These are phyloP conservation scores for Sebastes flavidus DNA, from an alignment of 2,797 vertebrate species.

Conservation along the genomic window DNA sequence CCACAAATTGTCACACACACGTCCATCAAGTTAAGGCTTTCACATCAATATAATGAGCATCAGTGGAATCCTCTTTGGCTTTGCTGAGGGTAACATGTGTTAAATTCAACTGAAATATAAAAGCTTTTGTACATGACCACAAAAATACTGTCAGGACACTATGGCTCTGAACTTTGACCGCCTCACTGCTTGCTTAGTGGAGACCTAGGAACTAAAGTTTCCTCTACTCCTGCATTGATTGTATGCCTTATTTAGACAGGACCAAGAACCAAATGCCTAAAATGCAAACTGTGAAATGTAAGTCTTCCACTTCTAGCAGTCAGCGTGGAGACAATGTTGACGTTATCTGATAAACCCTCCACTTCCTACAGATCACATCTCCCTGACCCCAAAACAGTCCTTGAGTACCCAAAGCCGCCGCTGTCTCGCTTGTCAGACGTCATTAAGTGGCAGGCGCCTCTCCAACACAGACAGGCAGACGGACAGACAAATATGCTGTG, in stretches of 20 bases:
- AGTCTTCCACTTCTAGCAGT: conserved; percentile 42
- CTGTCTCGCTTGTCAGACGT: conserved; percentile 74
- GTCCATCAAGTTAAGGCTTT: not conserved
- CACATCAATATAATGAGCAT: not conserved
- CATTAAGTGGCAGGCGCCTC: conserved; percentile 75
- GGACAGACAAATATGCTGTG: conserved; percentile 41
- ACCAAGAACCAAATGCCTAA: conserved; percentile 10
- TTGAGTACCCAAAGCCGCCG: conserved; percentile 60
- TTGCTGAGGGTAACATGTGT: not conserved
- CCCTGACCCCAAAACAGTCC: conserved; percentile 73
- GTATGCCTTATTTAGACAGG: not conserved
- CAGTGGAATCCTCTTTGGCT: not conserved
- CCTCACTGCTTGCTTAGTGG: not conserved
- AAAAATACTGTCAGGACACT: not conserved
- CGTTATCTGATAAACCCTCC: conserved; percentile 65
- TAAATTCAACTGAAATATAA: not conserved
- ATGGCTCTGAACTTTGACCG: conserved; percentile 28
- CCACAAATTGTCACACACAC: conserved; percentile 1
- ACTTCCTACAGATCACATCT: conserved; percentile 74
- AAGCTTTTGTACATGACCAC: not conserved
- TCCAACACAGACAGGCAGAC: conserved; percentile 61
- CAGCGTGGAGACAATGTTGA: conserved; percentile 46
- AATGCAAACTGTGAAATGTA: conserved; percentile 45
- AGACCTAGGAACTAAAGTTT: not conserved
- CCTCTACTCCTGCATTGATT: not conserved